phyloP scores from a whole-genome alignment of 2,888 invertebrate species.

The Epinotia brunnichana region DNA sequence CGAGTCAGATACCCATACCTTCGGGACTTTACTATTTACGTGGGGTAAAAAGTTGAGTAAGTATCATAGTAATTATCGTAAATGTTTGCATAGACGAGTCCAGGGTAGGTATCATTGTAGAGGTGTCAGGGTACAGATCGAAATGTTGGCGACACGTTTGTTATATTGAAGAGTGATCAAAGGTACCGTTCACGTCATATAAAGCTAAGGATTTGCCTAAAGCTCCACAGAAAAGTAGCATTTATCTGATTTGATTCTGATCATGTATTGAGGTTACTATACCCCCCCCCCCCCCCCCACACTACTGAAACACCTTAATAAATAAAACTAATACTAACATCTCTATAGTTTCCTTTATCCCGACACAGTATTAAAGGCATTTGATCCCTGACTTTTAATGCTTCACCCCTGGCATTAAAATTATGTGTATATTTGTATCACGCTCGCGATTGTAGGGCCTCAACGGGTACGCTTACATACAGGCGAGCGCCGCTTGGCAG shows the following conservation, averaged over 20 bases:
- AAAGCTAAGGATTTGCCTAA: too few relatives aligned
- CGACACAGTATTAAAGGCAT: conserved; percentile 77
- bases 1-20: too few relatives aligned
- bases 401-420: conserved; percentile 84
- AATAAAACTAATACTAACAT: conserved; percentile 43
- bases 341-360: conserved; percentile 57
- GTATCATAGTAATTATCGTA: not conserved
- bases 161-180: too few relatives aligned
- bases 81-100: not conserved
- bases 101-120: too few relatives aligned
- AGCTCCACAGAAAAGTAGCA: too few relatives aligned
- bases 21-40: too few relatives aligned
- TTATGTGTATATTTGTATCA: conserved; percentile 84
- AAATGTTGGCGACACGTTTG: too few relatives aligned
- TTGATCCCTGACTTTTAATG: conserved; percentile 85
- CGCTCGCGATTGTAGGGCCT: conserved; percentile 83
- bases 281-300: not conserved
- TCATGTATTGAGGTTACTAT: not conserved
- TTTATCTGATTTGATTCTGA: not conserved
- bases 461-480: conserved; percentile 56
- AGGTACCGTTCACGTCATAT: too few relatives aligned
- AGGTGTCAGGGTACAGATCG: too few relatives aligned
- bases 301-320: not conserved
- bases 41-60: too few relatives aligned
- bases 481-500: conserved; percentile 43